A percentile compares a stretch with the other conserved stretches of the same genome.
These are phyloP conservation scores for Pandemis heparana DNA, from an alignment of 2,888 invertebrate genomes.

Conservation along the genomic window DNA sequence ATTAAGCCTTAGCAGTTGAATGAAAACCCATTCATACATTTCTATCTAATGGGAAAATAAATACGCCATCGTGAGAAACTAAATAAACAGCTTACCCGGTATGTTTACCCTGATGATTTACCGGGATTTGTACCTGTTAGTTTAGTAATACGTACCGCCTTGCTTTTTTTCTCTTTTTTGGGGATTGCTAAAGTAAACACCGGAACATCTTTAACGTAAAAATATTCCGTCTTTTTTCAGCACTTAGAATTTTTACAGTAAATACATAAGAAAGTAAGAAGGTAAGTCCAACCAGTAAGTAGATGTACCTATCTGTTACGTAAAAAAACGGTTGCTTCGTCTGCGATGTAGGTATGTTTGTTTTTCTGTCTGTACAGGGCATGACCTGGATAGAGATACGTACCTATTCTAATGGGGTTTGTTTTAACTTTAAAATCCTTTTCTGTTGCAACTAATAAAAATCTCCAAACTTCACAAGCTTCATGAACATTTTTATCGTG, in stretches of 20 bases:
- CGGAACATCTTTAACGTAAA: constrained; percentile 24
- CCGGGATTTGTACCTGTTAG: constrained; percentile 41
- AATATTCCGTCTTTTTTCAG: constrained; percentile 8
- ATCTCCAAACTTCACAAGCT: no score
- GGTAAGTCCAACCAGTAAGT: no score
- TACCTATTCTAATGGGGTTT: no score
- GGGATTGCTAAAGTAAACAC: constrained; percentile 34
- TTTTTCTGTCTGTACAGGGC: no score
- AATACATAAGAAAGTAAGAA: background rate
- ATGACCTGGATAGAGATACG: no score
- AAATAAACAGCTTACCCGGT: constrained; percentile 36
- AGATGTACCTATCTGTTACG: no score
- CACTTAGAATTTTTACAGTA: background rate
- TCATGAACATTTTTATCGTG: no score
- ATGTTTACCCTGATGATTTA: constrained; percentile 38
- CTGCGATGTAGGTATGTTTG: no score
- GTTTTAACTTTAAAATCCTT: no score
- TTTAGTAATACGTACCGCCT: constrained; percentile 36
- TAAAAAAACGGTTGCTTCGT: no score
- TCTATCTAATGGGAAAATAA: constrained; percentile 42
- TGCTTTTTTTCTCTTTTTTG: constrained; percentile 35
- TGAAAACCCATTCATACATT: constrained; percentile 37
- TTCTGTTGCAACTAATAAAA: no score
- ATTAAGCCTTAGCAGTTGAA: constrained; percentile 15
- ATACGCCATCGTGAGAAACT: constrained; percentile 42